phyloP scores from a whole-genome alignment of 2,888 invertebrate genomes.

The Andricus curvator region DNA sequence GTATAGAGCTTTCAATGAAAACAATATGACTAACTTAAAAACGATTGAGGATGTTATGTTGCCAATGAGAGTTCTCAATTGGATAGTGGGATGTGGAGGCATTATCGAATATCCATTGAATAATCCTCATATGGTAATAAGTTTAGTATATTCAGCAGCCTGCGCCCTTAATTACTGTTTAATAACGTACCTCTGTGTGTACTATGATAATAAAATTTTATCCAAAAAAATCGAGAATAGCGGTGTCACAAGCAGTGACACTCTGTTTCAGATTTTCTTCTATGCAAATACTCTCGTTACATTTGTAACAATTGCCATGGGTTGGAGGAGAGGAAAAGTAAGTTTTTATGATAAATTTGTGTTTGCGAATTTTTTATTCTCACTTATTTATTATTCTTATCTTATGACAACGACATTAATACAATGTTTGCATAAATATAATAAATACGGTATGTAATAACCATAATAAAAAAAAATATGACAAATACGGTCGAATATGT shows the following conservation, averaged over 20 bases:
- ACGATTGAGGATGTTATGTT: constrained; percentile 44
- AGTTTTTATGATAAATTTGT: neutral
- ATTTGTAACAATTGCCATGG: neutral
- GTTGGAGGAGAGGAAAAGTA: constrained; percentile 1
- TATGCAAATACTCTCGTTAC: neutral
- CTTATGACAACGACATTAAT: too few relatives aligned
- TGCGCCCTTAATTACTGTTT: neutral
- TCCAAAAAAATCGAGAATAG: neutral
- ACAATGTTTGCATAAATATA: too few relatives aligned
- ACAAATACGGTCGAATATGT: too few relatives aligned
- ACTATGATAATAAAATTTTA: neutral
- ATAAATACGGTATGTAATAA: too few relatives aligned
- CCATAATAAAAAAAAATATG: too few relatives aligned
- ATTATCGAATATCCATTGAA: constrained; percentile 7
- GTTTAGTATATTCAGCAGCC: neutral
- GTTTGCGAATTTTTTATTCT: neutral
- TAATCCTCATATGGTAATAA: neutral
- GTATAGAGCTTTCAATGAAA: neutral
- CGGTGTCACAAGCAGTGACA: neutral
- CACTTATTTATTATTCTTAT: too few relatives aligned
- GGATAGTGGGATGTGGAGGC: constrained; percentile 17
- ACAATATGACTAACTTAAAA: constrained; percentile 21
- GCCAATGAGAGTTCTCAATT: constrained; percentile 43
- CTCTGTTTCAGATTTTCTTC: neutral
- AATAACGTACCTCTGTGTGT: neutral